These are phyloP conservation scores for Lithosia quadra DNA, from an alignment of 2,888 invertebrate genomes.

Conservation along the genomic window DNA sequence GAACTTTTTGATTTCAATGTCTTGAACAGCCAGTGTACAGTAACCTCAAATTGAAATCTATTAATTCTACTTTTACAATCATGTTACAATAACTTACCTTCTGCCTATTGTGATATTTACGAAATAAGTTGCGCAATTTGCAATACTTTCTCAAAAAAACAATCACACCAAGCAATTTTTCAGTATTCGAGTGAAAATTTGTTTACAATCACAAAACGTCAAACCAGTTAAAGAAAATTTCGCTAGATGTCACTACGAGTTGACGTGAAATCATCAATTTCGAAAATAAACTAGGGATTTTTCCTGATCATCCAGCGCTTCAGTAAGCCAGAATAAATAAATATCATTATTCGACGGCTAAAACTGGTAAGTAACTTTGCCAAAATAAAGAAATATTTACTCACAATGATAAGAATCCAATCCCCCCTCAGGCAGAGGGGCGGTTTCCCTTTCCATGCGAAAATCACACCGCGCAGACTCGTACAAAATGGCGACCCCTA, in stretches of 20 bases:
- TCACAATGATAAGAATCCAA: constrained; percentile 62
- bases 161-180: constrained; percentile 28
- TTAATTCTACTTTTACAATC: background rate
- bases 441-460: constrained; percentile 83
- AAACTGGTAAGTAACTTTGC: constrained; percentile 70
- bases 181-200: constrained; percentile 46
- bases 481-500: constrained; percentile 89
- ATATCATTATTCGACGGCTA: constrained; percentile 54
- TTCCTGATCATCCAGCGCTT: constrained; percentile 67
- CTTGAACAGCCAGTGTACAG: constrained; percentile 17
- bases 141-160: constrained; percentile 30
- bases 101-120: background rate
- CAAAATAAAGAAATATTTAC: constrained; percentile 54
- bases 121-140: constrained; percentile 29
- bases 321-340: constrained; percentile 59
- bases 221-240: constrained; percentile 69
- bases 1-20: constrained; percentile 12
- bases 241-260: constrained; percentile 70
- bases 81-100: constrained; percentile 29
- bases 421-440: constrained; percentile 83
- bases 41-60: constrained; percentile 33
- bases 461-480: constrained; percentile 89
- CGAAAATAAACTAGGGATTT: constrained; percentile 84
- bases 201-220: constrained; percentile 71
- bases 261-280: constrained; percentile 82